Evolutionary conservation across 2,797 vertebrate species (phyloP), one percentile per base, ranked within the genome.

Genomic region (Helostoma temminkii): DNA sequence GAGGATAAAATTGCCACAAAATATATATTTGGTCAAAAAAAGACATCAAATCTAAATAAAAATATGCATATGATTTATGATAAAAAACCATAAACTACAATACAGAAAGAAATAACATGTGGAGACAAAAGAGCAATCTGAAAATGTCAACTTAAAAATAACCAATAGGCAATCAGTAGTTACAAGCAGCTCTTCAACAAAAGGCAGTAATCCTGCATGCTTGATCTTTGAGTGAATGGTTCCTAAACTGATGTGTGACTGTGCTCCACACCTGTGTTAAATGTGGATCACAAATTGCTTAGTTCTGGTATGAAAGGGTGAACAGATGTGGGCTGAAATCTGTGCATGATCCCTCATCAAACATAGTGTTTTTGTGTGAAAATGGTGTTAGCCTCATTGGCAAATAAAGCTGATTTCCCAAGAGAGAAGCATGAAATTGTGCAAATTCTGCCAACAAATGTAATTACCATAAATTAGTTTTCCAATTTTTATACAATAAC

Each of bases 341-440:
- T 47, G 22, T 32, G 6, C 45, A 12, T 56, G 43, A 85, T 69
- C 57, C 16, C 37, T 74, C 70, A 66, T 76, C 59, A 71, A 64
- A 81, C 50, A 43, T 25, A 7, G 16, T 21, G 18, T 28, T 63
- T 47, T 22, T 37, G 32, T 49, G 50, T 39, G 16, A 53, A 63
- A 61, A 24, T 41, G 43, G 55, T 10, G 30, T 63, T 53, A 11
- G 52, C 67, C 47, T 71, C 22, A 45, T 39, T 24, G 8, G 50
- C 21, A 61, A 64, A 76, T 61, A 37, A 28, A 66, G 56, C 76
- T 71, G 46, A 82, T 78, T 78, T 82, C 72, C 66, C 69, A 24
- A 54, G 79, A 24, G 76, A 52, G 72, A 65, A 67, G 53, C 49
- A 37, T 66, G 49, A 74, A 71, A 79, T 65, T 70, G 61, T 21